Conservation (phyloP, 2,888 invertebrate species). For the Stenodera caucasica region DNA sequence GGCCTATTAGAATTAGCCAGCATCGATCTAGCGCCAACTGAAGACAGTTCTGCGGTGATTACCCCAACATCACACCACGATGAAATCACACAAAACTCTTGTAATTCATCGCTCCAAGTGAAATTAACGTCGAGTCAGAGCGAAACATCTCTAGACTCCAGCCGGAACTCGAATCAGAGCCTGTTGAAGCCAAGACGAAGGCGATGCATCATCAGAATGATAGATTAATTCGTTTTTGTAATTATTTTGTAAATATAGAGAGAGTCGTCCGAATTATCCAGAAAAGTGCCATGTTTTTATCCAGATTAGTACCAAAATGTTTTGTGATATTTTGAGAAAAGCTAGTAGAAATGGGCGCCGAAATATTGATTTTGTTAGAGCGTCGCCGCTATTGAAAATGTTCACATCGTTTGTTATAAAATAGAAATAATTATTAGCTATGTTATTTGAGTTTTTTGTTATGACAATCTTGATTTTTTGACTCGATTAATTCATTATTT, state of each 20-base stretch:
- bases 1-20: no score
- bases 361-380: slow-evolving; percentile 48
- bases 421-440: slow-evolving; percentile 21
- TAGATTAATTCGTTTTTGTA: neutral
- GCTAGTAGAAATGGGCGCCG: slow-evolving; percentile 37
- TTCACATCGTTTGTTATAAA: slow-evolving; percentile 35
- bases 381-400: slow-evolving; percentile 43
- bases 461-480: neutral
- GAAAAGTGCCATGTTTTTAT: slow-evolving; percentile 11
- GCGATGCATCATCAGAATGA: neutral
- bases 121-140: neutral
- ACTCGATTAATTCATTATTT: no score
- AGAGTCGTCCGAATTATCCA: no score
- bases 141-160: neutral
- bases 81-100: no score
- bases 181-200: neutral
- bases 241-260: no score
- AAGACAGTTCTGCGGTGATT: no score
- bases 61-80: no score
- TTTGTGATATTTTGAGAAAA: slow-evolving; percentile 37
- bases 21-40: no score
- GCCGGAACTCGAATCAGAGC: neutral
- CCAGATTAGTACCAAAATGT: slow-evolving; percentile 13
- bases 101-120: neutral
- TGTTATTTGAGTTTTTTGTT: neutral